Evolutionary conservation across 1,140 invertebrate species (phyloP).

Genomic region (Arion vulgaris): DNA sequence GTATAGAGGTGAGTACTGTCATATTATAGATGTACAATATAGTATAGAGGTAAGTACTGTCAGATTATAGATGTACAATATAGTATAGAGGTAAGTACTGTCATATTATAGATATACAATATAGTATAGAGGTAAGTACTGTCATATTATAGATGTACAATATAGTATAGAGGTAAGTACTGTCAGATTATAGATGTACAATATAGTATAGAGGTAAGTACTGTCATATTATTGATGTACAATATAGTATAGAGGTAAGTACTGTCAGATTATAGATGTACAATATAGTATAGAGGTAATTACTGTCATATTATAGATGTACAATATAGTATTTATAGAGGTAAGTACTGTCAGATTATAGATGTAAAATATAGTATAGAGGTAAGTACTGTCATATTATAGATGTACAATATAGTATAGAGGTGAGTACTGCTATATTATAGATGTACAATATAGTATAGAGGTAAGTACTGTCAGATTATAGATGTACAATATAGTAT

Average conservation of each 20-base stretch:
- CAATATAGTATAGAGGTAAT: slow-evolving; percentile 57
- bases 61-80: slow-evolving; percentile 69
- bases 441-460: too few species aligned
- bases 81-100: slow-evolving; percentile 59
- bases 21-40: too few species aligned
- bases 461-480: slow-evolving; percentile 54
- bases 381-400: slow-evolving; percentile 44
- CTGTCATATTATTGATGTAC: slow-evolving; percentile 1
- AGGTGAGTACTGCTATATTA: slow-evolving; percentile 46
- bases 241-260: slow-evolving; percentile 66
- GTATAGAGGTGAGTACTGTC: slow-evolving; percentile 57
- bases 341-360: slow-evolving; percentile 59
- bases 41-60: slow-evolving; percentile 38
- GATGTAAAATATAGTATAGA: slow-evolving; percentile 66
- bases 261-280: background rate
- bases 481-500: slow-evolving; percentile 67
- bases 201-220: slow-evolving; percentile 64
- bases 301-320: background rate
- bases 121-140: slow-evolving; percentile 57
- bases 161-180: too few species aligned
- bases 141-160: background rate
- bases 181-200: slow-evolving; percentile 68
- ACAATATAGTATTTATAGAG: too few species aligned
- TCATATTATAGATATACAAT: background rate
- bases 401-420: slow-evolving; percentile 41